phyloP scores from a whole-genome alignment of 2,888 invertebrate species.

The Phragmatobia fuliginosa region DNA sequence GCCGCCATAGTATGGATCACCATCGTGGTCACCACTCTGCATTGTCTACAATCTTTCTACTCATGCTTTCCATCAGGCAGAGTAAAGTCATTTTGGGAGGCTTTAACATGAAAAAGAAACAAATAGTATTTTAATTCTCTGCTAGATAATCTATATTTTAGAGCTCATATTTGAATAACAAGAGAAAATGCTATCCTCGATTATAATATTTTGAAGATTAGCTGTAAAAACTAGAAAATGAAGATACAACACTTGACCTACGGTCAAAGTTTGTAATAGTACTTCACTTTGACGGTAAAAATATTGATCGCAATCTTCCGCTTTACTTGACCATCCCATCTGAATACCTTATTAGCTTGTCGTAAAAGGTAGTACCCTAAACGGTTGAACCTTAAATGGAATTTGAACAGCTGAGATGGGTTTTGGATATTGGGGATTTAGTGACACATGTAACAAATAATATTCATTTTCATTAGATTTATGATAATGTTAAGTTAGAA shows the following conservation, averaged over 20 bases:
- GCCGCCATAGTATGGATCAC: too few relatives aligned
- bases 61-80: too few relatives aligned
- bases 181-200: too few relatives aligned
- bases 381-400: conserved; percentile 12
- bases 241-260: background rate
- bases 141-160: background rate
- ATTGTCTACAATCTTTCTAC: too few relatives aligned
- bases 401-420: conserved; percentile 12
- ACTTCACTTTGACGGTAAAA: background rate
- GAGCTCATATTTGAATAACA: too few relatives aligned
- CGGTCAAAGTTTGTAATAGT: background rate
- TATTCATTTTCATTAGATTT: background rate
- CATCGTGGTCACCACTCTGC: too few relatives aligned
- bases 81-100: too few relatives aligned
- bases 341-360: conserved; percentile 28
- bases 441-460: background rate
- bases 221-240: too few relatives aligned
- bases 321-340: conserved; percentile 41
- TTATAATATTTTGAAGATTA: background rate
- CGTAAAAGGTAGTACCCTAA: conserved; percentile 23
- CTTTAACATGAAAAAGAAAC: too few relatives aligned
- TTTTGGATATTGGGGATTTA: conserved; percentile 11
- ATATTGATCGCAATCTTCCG: conserved; percentile 38
- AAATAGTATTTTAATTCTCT: background rate
- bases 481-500: background rate